These are phyloP conservation scores for Scelioninae gen. 2 DNA, from an alignment of 2,888 invertebrate species.

Conservation along the genomic window DNA sequence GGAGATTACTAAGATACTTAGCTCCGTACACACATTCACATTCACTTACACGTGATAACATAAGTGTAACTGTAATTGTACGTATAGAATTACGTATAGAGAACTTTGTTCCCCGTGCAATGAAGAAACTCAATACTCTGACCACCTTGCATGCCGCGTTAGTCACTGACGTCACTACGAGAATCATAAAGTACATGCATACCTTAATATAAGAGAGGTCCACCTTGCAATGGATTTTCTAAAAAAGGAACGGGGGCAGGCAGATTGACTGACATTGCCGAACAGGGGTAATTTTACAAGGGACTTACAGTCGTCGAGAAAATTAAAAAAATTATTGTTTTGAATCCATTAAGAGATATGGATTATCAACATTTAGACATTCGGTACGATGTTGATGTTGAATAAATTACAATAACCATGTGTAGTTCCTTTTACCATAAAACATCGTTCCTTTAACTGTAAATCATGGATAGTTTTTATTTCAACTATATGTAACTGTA, in stretches of 20 bases:
- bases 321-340: too few species aligned
- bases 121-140: conserved; percentile 65
- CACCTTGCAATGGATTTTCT: conserved; percentile 15
- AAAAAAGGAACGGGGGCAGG: not conserved
- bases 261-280: not conserved
- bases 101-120: conserved; percentile 59
- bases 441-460: too few species aligned
- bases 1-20: conserved; percentile 60
- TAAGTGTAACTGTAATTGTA: conserved; percentile 59
- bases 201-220: conserved; percentile 50
- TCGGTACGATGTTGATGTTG: too few species aligned
- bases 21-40: conserved; percentile 52
- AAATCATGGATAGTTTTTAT: too few species aligned
- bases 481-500: too few species aligned
- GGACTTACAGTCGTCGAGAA: too few species aligned
- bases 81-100: conserved; percentile 56
- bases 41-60: conserved; percentile 57
- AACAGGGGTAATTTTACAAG: too few species aligned
- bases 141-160: conserved; percentile 65
- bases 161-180: conserved; percentile 61
- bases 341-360: too few species aligned
- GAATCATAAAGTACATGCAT: conserved; percentile 61
- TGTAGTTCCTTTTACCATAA: too few species aligned
- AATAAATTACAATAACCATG: too few species aligned
- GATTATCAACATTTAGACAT: too few species aligned